A percentile compares a stretch with the other conserved stretches of the same genome.
Evolutionary conservation across 2,113 vertebrate genomes (phyloP).

Genomic region (Phoenicopterus ruber): DNA sequence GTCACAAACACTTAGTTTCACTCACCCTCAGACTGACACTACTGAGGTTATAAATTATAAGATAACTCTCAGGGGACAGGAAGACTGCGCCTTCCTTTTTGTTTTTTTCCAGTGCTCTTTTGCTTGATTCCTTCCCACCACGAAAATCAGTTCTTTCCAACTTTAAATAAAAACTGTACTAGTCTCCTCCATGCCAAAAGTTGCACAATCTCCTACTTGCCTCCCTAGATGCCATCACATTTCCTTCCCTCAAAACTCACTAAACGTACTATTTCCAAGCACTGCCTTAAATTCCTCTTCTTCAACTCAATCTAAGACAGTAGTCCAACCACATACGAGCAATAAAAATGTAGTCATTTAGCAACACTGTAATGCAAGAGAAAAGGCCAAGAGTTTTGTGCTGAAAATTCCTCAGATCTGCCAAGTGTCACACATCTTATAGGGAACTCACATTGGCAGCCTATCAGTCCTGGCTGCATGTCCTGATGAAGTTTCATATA

Average conservation of each 20-base stretch:
- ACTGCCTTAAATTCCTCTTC: neutral
- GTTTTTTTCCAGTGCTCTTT: neutral
- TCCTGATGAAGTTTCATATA: neutral
- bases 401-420: neutral
- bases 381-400: neutral
- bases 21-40: neutral
- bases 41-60: neutral
- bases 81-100: neutral
- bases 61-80: neutral
- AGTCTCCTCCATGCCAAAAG: neutral
- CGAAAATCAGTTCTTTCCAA: neutral
- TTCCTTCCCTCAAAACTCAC: neutral
- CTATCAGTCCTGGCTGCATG: neutral
- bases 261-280: neutral
- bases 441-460: neutral
- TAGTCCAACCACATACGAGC: neutral
- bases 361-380: neutral
- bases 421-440: neutral
- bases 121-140: neutral
- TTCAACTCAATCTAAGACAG: neutral
- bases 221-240: neutral
- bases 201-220: neutral
- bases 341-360: neutral
- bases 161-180: neutral
- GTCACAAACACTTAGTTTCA: neutral